Evolutionary conservation across 2,113 vertebrate species (phyloP), one percentile per base, ranked within the genome.

Genomic region (Petrocephalus microphthalmus): DNA sequence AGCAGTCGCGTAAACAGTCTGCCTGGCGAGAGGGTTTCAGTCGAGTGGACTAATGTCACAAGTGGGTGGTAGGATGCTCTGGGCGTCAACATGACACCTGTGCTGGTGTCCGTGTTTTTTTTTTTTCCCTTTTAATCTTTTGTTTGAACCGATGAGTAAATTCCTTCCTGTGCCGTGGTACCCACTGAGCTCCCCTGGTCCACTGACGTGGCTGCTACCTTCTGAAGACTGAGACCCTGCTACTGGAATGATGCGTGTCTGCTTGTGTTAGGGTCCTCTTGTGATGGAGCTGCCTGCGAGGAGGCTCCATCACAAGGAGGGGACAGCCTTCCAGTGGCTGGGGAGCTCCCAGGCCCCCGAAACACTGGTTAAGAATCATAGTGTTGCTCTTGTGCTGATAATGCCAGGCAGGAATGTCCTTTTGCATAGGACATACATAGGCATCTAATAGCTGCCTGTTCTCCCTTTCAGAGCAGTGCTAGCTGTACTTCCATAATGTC

Each of bases 181-280:
- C n/a, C n/a, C n/a, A n/a, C n/a, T n/a, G n/a, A n/a, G n/a, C n/a
- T n/a, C n/a, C n/a, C n/a, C n/a, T n/a, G n/a, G n/a, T n/a, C 42
- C 42, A 42, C 42, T 19, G 71, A 42, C 6, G 17, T 13, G 37
- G 71, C 15, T 19, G 33, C 71, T 19, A 15, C 19, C 71, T 78
- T 22, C 33, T 49, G 2, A 49, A 49, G 86, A 84, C 22, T 54
- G 87, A 88, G 56, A 87, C 90, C 90, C 92, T 90, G 90, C 91
- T 89, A 84, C 92, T 87, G 92, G 91, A 87, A 89, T 91, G 90
- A 93, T 91, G 42, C 42, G 90, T 91, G 91, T 93, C 91, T 90
- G 88, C 88, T 88, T 92, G 92, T 92, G 93, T 92, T 92, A 2
- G 17, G 15, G 22, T 57, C 37, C 53, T n/a, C 33, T 33, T 33